Base-by-base conservation (phyloP, 2,113 vertebrate species). In the Bucco capensis region DNA sequence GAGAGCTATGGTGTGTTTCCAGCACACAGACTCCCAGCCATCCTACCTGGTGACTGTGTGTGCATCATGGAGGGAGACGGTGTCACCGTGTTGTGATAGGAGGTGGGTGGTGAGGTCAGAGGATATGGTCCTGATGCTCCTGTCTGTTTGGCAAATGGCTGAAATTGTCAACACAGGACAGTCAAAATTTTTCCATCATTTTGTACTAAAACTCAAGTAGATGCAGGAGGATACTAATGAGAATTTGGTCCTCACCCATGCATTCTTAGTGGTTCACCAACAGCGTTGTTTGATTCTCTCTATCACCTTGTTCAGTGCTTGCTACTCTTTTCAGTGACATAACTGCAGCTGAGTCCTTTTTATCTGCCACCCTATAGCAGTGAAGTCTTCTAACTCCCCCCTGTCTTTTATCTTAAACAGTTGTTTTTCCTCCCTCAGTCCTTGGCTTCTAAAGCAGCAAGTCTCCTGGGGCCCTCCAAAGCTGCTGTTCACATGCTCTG, bases 41-140 rank as follows among this genome's bases (percentile, higher is more conserved):
- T 44, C 92, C 97, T 98, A 99, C 99, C 99, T 97, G 99, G 99
- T 58, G 99, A 99, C 95, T 98, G 99, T 2, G 99, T 99, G 93
- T 99, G 98, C 98, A 99, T 99, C 99, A 99, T 99, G 88, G 98
- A 99, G 0, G 99, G 98, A 56, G 99, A 99, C 12, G 99, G 99
- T 5, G 98, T 98, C 79, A 99, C 98, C 35, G 98, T 98, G 89
- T 97, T 97, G 44, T 98, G 99, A 88, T 99, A 99, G 58, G 99
- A 98, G 25, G 98, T 98, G 47, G 99, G 99, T 12, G 99, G 99
- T 13, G 99, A 99, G 51, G 99, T 99, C 61, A 99, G 98, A 56
- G 99, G 99, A 86, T 99, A 99, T 5, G 98, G 98, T 19, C 98
- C 98, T 1, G 98, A 97, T 19, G 97, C 95, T 88, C 97, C 98